Conservation (phyloP, 1,140 invertebrate genomes). For the Apis florea region DNA sequence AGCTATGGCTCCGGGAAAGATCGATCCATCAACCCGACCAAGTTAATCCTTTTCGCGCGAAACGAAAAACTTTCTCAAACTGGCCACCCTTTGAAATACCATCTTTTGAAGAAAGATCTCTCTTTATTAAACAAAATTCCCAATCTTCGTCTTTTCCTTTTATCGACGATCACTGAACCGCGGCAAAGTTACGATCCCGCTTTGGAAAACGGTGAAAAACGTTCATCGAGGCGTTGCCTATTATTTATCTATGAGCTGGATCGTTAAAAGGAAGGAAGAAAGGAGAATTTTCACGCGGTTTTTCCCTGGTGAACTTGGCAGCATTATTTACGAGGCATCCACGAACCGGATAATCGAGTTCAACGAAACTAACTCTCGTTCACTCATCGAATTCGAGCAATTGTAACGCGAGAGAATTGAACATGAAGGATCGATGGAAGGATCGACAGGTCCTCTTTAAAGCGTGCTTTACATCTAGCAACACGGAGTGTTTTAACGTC, state of each 20-base stretch:
- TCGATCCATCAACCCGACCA: not conserved
- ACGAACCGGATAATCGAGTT: constrained; percentile 34
- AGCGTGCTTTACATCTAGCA: not conserved
- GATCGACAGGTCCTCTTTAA: constrained; percentile 22
- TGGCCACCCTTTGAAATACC: not conserved
- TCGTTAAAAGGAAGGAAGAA: not conserved
- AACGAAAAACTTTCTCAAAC: not conserved
- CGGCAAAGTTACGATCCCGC: not conserved
- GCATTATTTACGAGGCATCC: constrained; percentile 30
- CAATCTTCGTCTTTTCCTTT: too few species aligned
- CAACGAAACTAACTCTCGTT: constrained; percentile 25
- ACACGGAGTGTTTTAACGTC: constrained; percentile 8
- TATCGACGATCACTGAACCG: not conserved
- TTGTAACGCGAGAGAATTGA: not conserved
- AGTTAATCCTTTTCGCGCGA: not conserved
- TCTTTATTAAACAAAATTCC: not conserved
- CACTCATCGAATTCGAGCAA: constrained; percentile 4
- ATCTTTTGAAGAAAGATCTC: not conserved
- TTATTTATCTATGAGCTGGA: not conserved
- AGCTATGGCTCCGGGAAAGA: not conserved
- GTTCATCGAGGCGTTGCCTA: not conserved
- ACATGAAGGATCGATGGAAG: not conserved
- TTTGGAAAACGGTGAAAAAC: not conserved
- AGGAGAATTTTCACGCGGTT: not conserved
- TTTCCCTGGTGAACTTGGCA: constrained; percentile 13